Evolutionary conservation across 2,888 invertebrate genomes (phyloP).

Genomic region (Gryllus longicercus): DNA sequence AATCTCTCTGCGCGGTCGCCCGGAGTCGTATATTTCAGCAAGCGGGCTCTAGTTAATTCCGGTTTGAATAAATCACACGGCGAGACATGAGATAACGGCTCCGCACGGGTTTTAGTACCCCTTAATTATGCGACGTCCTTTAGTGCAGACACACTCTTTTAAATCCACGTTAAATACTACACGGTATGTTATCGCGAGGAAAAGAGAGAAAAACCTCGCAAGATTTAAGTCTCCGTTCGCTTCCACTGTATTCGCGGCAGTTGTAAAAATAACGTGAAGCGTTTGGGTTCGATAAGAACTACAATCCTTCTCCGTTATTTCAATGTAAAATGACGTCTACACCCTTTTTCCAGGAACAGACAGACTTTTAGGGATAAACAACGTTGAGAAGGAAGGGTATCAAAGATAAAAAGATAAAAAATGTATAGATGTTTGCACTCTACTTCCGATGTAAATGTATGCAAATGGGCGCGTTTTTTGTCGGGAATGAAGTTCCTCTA

Average conservation of each 20-base stretch:
- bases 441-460: conserved; percentile 7
- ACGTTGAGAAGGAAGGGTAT: not conserved
- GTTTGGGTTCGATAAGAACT: too few species aligned
- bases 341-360: not conserved
- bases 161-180: not conserved
- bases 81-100: not conserved
- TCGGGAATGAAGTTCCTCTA: not conserved
- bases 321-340: not conserved
- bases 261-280: too few species aligned
- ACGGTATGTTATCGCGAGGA: not conserved
- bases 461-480: conserved; percentile 17
- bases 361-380: not conserved
- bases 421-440: not conserved
- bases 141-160: too few species aligned
- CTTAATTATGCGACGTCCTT: not conserved
- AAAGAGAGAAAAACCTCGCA: too few species aligned
- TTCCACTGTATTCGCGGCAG: too few species aligned
- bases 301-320: too few species aligned
- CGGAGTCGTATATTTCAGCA: not conserved
- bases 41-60: not conserved
- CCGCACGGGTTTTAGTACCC: not conserved
- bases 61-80: conserved; percentile 17
- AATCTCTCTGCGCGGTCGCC: not conserved
- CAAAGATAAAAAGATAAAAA: conserved; percentile 17
- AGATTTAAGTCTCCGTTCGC: too few species aligned